Conservation (phyloP, 2,797 vertebrate species). For the Ctenopoma multispine region DNA sequence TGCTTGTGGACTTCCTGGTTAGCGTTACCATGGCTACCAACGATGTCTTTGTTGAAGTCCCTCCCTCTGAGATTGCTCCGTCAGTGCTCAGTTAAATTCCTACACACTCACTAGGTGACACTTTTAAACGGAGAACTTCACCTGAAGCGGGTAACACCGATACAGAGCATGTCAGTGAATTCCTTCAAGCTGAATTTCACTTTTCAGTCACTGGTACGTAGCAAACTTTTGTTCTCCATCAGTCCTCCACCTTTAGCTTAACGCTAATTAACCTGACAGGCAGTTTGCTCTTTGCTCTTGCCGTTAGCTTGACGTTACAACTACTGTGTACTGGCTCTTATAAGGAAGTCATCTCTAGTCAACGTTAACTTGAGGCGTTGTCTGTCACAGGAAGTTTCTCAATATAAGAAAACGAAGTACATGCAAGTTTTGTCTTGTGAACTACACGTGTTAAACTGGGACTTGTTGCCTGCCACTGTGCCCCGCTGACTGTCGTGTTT, state of each 20-base stretch:
- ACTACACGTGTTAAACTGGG: conserved; percentile 35
- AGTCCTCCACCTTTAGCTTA: neutral
- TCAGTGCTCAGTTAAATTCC: conserved; percentile 55
- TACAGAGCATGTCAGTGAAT: neutral
- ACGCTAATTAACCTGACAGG: neutral
- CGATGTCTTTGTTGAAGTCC: conserved; percentile 38
- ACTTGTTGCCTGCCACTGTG: neutral
- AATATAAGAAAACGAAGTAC: conserved; percentile 32
- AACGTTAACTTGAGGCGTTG: neutral
- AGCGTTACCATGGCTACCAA: conserved; percentile 56
- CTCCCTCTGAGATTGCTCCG: conserved; percentile 41
- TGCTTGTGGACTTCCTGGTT: conserved; percentile 49
- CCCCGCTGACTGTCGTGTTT: neutral
- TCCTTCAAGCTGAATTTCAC: neutral
- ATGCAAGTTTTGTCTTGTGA: neutral
- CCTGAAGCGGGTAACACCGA: neutral
- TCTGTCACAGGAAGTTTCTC: conserved; percentile 41
- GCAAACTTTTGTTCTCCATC: neutral
- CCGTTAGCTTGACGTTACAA: neutral
- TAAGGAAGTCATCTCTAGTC: neutral
- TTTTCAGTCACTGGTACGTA: conserved; percentile 47
- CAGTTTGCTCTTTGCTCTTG: neutral
- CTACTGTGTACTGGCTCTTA: neutral
- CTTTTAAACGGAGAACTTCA: conserved; percentile 17
- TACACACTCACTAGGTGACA: conserved; percentile 12